Percentiles rank a stretch among this genome's conserved stretches.
phyloP scores from a whole-genome alignment of 2,888 invertebrate genomes.

The Sarcophaga caerulescens region DNA sequence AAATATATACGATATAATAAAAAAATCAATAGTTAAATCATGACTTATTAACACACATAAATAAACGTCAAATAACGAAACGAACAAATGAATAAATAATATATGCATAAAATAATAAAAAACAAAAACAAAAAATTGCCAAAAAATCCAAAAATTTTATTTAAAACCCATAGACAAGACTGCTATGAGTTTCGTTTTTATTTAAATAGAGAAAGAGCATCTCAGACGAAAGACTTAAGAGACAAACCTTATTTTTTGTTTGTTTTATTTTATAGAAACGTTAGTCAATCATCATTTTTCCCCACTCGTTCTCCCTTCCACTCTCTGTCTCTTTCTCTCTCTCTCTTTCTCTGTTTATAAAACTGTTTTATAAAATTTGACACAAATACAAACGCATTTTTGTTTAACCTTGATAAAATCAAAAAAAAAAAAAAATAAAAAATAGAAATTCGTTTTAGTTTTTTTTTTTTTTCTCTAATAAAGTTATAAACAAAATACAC shows the following conservation, averaged over 20 bases:
- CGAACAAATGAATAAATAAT: slow-evolving; percentile 14
- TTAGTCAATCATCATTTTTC: not conserved
- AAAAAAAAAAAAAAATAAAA: not conserved
- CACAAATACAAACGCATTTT: not conserved
- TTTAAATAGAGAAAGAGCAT: slow-evolving; percentile 2
- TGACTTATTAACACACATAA: slow-evolving; percentile 57
- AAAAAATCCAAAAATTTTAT: not conserved
- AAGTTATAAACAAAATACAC: no score
- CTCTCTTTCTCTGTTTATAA: not conserved
- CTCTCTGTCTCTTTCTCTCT: not conserved
- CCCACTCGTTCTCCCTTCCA: not conserved
- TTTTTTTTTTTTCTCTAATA: not conserved
- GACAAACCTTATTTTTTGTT: slow-evolving; percentile 39
- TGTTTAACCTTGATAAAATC: not conserved
- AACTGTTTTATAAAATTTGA: not conserved
- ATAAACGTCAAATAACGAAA: slow-evolving; percentile 7
- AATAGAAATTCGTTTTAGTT: not conserved
- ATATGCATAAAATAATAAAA: slow-evolving; percentile 34
- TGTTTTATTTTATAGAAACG: not conserved
- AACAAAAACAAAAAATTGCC: slow-evolving; percentile 8
- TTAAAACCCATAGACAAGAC: not conserved
- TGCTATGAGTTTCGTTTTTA: slow-evolving; percentile 31
- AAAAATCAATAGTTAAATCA: slow-evolving; percentile 60
- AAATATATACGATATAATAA: slow-evolving; percentile 5
- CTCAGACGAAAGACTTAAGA: slow-evolving; percentile 56